These are phyloP conservation scores for Cyprinodon diabolis DNA, from an alignment of 2,797 vertebrate species.

Conservation along the genomic window DNA sequence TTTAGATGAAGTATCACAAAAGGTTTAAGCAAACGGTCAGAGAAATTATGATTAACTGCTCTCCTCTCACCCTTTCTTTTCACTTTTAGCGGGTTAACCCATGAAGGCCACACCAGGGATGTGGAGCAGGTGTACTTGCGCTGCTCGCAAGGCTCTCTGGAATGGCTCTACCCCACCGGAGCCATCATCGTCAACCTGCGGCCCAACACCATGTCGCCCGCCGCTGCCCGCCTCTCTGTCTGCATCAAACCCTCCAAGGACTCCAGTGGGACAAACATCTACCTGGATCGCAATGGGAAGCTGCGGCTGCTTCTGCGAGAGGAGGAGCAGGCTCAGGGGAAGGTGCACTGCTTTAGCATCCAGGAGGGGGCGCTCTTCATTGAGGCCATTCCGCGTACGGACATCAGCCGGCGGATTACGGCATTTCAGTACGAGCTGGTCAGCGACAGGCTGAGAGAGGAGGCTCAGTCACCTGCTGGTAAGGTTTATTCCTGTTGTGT, in stretches of 20 bases:
- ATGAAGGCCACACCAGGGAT: constrained; percentile 92
- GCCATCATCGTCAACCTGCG: constrained; percentile 96
- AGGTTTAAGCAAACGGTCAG: neutral
- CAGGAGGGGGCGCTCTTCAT: constrained; percentile 92
- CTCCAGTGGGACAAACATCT: constrained; percentile 94
- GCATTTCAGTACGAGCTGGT: constrained; percentile 95
- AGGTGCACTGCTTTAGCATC: constrained; percentile 90
- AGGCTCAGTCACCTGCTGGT: constrained; percentile 84
- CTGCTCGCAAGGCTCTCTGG: constrained; percentile 90
- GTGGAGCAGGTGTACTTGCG: constrained; percentile 99
- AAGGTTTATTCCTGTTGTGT: constrained; percentile 57
- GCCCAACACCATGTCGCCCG: constrained; percentile 87
- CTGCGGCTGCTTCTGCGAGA: constrained; percentile 91
- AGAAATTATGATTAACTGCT: neutral
- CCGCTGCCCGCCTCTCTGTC: constrained; percentile 86
- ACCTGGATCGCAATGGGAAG: constrained; percentile 94
- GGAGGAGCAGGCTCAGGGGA: constrained; percentile 78
- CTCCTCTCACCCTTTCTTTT: constrained; percentile 10
- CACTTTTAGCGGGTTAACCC: constrained; percentile 88
- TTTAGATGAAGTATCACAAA: neutral
- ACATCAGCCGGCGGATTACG: constrained; percentile 93
- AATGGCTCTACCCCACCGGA: constrained; percentile 97
- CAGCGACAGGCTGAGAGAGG: constrained; percentile 77
- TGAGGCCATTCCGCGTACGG: constrained; percentile 90
- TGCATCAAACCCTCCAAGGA: constrained; percentile 92